These are phyloP conservation scores for Gallinago jamesoni DNA, from an alignment of 2,113 vertebrate genomes.

Conservation along the genomic window DNA sequence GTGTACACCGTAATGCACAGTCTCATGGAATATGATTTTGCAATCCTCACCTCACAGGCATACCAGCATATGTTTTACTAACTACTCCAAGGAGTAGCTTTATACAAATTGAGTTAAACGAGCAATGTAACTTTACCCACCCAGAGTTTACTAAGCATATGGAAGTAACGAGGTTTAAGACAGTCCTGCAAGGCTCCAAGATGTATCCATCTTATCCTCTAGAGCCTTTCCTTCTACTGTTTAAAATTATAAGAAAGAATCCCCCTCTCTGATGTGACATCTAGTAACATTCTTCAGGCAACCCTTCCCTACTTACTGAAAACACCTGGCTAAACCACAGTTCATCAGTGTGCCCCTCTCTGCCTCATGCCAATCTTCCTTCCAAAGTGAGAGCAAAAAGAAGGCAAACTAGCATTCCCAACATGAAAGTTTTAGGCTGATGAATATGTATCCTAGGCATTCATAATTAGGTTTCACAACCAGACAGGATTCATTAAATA, in stretches of 20 bases:
- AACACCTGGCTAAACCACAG: neutral
- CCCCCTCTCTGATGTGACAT: neutral
- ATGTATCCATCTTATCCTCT: neutral
- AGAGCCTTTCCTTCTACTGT: neutral
- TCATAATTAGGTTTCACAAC: neutral
- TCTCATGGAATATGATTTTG: neutral
- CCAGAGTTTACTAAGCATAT: neutral
- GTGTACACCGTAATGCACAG: neutral
- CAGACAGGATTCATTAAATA: neutral
- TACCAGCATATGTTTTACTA: neutral
- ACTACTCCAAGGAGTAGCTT: neutral
- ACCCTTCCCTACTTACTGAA: neutral
- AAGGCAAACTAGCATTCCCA: neutral
- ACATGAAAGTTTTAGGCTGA: neutral
- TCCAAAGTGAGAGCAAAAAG: neutral
- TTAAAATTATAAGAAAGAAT: neutral
- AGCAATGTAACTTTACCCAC: neutral
- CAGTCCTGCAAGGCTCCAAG: neutral
- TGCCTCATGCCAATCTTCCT: neutral
- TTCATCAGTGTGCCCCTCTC: neutral
- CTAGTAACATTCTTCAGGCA: neutral
- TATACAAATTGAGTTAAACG: neutral
- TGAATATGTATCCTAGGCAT: neutral
- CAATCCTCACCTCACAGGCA: neutral
- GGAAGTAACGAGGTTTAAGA: neutral